phyloP scores from a whole-genome alignment of 2,797 vertebrate species.

The Lepus oiostolus region DNA sequence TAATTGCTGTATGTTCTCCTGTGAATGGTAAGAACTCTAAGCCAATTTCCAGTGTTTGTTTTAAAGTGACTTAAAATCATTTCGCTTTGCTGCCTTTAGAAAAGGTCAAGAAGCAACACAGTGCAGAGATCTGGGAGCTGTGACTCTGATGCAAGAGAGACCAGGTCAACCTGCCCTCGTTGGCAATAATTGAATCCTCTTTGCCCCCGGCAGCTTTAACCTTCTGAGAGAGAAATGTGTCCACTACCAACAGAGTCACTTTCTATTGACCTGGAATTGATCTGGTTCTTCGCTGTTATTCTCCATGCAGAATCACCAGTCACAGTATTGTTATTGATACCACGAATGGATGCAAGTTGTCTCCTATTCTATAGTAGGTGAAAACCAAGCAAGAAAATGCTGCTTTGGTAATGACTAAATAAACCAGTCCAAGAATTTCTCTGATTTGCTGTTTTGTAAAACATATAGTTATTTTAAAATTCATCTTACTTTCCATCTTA shows the following conservation, averaged over 20 bases:
- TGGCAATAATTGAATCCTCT: constrained; percentile 70
- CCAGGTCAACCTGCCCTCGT: constrained; percentile 39
- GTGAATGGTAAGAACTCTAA: neutral
- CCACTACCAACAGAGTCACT: constrained; percentile 22
- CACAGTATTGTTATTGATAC: constrained; percentile 5
- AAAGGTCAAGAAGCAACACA: constrained; percentile 14
- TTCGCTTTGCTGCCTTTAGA: accelerated
- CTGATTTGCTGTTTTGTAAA: neutral
- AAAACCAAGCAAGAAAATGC: neutral
- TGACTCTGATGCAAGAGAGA: accelerated
- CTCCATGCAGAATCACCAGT: neutral
- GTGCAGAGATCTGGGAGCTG: neutral
- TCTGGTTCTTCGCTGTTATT: constrained; percentile 47
- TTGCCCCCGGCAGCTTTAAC: constrained; percentile 4
- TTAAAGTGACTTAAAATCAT: constrained; percentile 55
- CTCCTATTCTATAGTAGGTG: neutral
- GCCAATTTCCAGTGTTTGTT: neutral
- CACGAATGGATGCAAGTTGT: neutral
- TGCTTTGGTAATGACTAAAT: neutral
- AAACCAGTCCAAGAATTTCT: neutral
- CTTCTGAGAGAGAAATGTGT: constrained; percentile 52
- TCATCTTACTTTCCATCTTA: neutral
- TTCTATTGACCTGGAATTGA: constrained; percentile 69
- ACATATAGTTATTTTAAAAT: neutral
- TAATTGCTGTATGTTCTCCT: neutral